A percentile compares a stretch with the other conserved stretches of the same genome.
Conservation (phyloP, 2,888 invertebrate genomes). For the Agrilus biguttatus region DNA sequence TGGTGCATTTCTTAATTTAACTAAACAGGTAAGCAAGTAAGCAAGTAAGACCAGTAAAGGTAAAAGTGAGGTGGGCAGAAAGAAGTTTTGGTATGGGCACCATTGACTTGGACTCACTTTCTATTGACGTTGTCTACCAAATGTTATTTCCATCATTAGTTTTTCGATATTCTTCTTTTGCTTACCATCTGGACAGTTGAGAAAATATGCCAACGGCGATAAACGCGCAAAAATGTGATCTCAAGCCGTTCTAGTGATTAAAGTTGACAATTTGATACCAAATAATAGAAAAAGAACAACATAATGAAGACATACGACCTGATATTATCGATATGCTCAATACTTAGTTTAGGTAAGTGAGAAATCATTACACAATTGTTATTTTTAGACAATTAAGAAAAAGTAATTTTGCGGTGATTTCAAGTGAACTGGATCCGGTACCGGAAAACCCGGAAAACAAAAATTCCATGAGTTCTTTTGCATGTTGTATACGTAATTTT, state of each 20-base stretch:
- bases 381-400: background rate
- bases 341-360: constrained; percentile 4
- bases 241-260: constrained; percentile 3
- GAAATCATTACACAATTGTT: background rate
- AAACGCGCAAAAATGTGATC: constrained; percentile 9
- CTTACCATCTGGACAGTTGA: constrained; percentile 10
- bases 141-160: constrained; percentile 8
- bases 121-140: constrained; percentile 14
- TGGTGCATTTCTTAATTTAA: constrained; percentile 1
- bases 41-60: constrained; percentile 16
- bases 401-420: too few relatives aligned
- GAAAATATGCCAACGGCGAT: constrained; percentile 6
- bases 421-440: too few relatives aligned
- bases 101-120: constrained; percentile 18
- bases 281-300: background rate
- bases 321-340: constrained; percentile 2
- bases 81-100: constrained; percentile 11
- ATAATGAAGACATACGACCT: too few relatives aligned
- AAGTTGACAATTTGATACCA: constrained; percentile 2
- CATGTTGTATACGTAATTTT: too few relatives aligned
- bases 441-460: too few relatives aligned
- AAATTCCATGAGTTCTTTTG: too few relatives aligned
- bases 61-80: constrained; percentile 9
- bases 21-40: constrained; percentile 13
- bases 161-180: constrained; percentile 6